Evolutionary conservation across 1,140 invertebrate species (phyloP).

Genomic region (Vanessa atalanta): DNA sequence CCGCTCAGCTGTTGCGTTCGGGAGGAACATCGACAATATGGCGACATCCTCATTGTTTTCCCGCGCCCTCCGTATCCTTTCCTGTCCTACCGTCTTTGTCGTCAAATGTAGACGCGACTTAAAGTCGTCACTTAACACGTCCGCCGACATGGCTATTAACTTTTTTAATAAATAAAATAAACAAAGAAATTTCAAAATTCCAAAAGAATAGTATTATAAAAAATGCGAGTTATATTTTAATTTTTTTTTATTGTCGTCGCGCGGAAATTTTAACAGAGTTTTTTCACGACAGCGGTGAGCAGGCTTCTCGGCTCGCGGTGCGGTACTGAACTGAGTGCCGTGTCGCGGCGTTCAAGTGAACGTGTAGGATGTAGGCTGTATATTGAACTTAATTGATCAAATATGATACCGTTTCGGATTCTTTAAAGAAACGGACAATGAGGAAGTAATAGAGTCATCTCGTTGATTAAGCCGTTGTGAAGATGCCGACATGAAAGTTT

Average conservation of each 20-base stretch:
- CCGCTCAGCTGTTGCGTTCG: constrained; percentile 83
- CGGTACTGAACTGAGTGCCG: constrained; percentile 53
- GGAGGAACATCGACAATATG: constrained; percentile 90
- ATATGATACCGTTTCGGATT: constrained; percentile 48
- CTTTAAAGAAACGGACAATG: constrained; percentile 41
- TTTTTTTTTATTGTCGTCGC: not conserved
- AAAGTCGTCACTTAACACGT: constrained; percentile 88
- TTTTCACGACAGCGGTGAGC: constrained; percentile 48
- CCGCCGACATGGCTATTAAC: constrained; percentile 83
- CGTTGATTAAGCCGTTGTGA: constrained; percentile 24
- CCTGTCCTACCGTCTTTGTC: constrained; percentile 88
- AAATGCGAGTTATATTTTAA: not conserved
- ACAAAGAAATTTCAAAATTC: constrained; percentile 9
- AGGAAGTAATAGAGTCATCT: constrained; percentile 34
- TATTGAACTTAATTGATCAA: constrained; percentile 66
- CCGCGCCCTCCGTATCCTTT: constrained; percentile 87
- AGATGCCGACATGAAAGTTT: constrained; percentile 34
- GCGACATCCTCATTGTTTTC: constrained; percentile 92
- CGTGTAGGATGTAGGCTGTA: constrained; percentile 55
- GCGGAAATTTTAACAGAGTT: constrained; percentile 37
- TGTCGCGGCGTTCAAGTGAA: constrained; percentile 29
- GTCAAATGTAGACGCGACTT: constrained; percentile 87
- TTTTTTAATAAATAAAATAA: constrained; percentile 31
- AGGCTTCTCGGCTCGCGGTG: constrained; percentile 68
- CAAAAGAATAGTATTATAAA: not conserved